phyloP scores from a whole-genome alignment of 2,113 vertebrate genomes.

The Procavia capensis region DNA sequence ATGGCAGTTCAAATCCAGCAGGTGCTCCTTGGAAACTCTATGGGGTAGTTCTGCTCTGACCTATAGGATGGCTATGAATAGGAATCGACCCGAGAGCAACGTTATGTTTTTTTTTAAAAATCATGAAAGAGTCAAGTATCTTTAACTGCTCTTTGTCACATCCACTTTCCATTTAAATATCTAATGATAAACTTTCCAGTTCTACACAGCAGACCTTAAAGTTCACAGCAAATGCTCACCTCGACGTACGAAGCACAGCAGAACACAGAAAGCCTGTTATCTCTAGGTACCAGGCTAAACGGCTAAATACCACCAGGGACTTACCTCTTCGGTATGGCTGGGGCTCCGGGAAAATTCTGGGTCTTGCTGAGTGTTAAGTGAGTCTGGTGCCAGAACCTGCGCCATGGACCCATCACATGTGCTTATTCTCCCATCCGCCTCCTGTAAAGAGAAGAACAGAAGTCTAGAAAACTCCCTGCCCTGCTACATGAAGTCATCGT shows the following conservation, averaged over 20 bases:
- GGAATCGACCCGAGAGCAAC: too few species aligned
- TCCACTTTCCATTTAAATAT: not conserved
- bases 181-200: not conserved
- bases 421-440: slow-evolving; percentile 71
- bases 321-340: slow-evolving; percentile 68
- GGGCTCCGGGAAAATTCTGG: not conserved
- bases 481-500: not conserved
- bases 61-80: too few species aligned
- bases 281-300: not conserved
- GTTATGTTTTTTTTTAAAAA: too few species aligned
- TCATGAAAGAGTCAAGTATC: not conserved
- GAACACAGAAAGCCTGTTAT: not conserved
- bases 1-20: too few species aligned
- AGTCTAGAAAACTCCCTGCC: not conserved
- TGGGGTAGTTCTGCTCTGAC: too few species aligned
- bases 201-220: not conserved
- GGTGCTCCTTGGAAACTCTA: too few species aligned
- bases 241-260: not conserved
- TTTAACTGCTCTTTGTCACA: not conserved
- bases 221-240: not conserved
- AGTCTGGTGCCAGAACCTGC: slow-evolving; percentile 24
- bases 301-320: not conserved
- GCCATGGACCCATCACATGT: slow-evolving; percentile 23
- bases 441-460: slow-evolving; percentile 68
- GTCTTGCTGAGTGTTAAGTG: slow-evolving; percentile 15